These are phyloP conservation scores for Rhynchonycteris naso DNA, from an alignment of 2,797 vertebrate species.

Conservation along the genomic window DNA sequence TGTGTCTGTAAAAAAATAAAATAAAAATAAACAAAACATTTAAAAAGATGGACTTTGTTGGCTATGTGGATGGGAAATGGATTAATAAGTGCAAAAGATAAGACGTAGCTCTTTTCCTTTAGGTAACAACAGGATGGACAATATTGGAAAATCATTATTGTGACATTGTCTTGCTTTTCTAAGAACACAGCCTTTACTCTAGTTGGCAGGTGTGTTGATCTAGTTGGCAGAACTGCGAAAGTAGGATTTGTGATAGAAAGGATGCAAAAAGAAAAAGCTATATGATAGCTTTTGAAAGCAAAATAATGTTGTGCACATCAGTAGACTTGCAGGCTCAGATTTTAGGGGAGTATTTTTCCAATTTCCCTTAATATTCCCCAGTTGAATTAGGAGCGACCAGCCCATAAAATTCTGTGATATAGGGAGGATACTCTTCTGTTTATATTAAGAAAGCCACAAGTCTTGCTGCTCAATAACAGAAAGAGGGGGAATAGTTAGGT, in stretches of 20 bases:
- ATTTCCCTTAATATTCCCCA: neutral
- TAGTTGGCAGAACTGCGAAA: conserved; percentile 12
- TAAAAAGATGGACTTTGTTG: no score
- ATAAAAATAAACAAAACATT: no score
- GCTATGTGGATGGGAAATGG: neutral
- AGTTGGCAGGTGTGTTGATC: neutral
- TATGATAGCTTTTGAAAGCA: conserved; percentile 19
- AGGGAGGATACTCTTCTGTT: conserved; percentile 16
- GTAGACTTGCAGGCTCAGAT: neutral
- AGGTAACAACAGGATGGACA: neutral
- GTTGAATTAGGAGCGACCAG: neutral
- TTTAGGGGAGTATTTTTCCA: conserved; percentile 34
- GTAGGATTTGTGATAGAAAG: conserved; percentile 15
- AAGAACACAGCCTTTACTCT: neutral
- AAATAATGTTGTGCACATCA: neutral
- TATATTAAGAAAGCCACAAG: neutral
- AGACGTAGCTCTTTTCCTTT: neutral
- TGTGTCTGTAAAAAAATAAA: no score
- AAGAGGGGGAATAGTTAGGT: neutral
- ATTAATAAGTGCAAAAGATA: neutral
- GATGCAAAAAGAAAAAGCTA: neutral
- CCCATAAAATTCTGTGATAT: neutral
- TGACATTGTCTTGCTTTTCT: conserved; percentile 17
- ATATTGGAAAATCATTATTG: neutral
- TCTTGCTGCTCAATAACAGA: neutral